Conservation (phyloP, 2,888 invertebrate genomes). For the Ceramica pisi region DNA sequence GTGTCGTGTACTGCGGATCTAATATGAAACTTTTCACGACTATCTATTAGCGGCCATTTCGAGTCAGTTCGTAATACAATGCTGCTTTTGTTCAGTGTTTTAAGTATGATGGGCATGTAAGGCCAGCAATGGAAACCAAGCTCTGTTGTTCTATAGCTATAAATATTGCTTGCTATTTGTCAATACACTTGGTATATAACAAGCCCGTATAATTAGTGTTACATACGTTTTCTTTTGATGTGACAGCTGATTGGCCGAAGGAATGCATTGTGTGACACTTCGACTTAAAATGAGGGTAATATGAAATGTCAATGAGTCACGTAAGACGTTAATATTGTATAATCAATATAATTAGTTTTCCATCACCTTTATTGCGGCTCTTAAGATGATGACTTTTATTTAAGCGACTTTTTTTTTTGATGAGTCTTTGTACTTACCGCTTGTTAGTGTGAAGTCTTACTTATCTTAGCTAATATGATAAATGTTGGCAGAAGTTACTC, state of each 20-base stretch:
- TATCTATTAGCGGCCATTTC: background rate
- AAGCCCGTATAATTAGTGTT: constrained; percentile 51
- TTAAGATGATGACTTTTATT: background rate
- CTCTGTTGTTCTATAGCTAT: background rate
- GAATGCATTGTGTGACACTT: constrained; percentile 52
- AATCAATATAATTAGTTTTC: constrained; percentile 32
- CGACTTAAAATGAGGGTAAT: constrained; percentile 24
- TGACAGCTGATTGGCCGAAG: constrained; percentile 55
- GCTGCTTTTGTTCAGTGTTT: background rate
- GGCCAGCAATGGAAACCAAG: constrained; percentile 8
- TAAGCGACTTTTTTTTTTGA: background rate
- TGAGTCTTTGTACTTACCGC: background rate
- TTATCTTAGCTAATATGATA: background rate
- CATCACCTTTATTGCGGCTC: constrained; percentile 5
- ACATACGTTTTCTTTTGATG: constrained; percentile 51
- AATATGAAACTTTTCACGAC: constrained; percentile 20
- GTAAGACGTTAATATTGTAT: constrained; percentile 13
- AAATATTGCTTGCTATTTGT: constrained; percentile 30
- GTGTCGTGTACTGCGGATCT: constrained; percentile 61
- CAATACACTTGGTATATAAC: constrained; percentile 49
- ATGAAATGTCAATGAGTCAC: constrained; percentile 30
- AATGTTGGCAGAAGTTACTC: too few relatives aligned
- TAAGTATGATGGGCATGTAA: rapidly evolving
- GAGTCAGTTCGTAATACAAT: background rate
- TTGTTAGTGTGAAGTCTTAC: constrained; percentile 1